Percentiles rank a stretch among this genome's conserved stretches.
These are phyloP conservation scores for Prosopocoilus inquinatus DNA, from an alignment of 2,888 invertebrate genomes.

Conservation along the genomic window DNA sequence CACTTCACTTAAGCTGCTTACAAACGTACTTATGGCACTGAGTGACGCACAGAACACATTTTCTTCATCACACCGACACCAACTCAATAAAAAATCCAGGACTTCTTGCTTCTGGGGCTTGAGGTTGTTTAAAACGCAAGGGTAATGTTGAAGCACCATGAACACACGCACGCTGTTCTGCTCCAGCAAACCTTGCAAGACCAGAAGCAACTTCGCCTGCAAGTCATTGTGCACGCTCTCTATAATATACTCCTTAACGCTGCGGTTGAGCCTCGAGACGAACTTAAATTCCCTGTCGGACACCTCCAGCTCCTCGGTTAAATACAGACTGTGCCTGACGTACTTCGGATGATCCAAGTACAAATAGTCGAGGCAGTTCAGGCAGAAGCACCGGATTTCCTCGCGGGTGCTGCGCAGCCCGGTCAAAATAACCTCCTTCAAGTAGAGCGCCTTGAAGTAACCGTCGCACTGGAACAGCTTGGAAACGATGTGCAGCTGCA, in stretches of 20 bases:
- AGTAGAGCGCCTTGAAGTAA: constrained; percentile 17
- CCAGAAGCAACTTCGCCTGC: constrained; percentile 7
- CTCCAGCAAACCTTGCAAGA: constrained; percentile 6
- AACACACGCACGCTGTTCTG: constrained; percentile 28
- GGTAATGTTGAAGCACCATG: constrained; percentile 39
- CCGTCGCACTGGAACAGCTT: constrained; percentile 14
- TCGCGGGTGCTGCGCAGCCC: constrained; percentile 8
- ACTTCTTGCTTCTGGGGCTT: constrained; percentile 35
- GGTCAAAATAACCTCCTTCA: constrained; percentile 14
- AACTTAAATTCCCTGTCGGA: constrained; percentile 19
- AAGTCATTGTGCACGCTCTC: constrained; percentile 14
- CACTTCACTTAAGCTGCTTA: constrained; percentile 33
- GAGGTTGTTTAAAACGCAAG: constrained; percentile 38
- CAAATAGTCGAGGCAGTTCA: constrained; percentile 26
- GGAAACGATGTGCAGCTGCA: constrained; percentile 16
- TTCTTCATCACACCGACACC: constrained; percentile 37
- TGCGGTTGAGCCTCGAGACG: constrained; percentile 15
- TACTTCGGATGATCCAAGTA: constrained; percentile 13
- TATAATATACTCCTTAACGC: constrained; percentile 14
- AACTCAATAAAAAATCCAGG: constrained; percentile 36
- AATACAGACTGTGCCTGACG: constrained; percentile 9
- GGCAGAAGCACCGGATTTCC: constrained; percentile 10
- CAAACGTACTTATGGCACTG: constrained; percentile 38
- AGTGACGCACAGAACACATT: constrained; percentile 40
- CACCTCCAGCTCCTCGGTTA: constrained; percentile 14